These are phyloP conservation scores for Myocastor coypus DNA, from an alignment of 2,113 vertebrate genomes.

Conservation along the genomic window DNA sequence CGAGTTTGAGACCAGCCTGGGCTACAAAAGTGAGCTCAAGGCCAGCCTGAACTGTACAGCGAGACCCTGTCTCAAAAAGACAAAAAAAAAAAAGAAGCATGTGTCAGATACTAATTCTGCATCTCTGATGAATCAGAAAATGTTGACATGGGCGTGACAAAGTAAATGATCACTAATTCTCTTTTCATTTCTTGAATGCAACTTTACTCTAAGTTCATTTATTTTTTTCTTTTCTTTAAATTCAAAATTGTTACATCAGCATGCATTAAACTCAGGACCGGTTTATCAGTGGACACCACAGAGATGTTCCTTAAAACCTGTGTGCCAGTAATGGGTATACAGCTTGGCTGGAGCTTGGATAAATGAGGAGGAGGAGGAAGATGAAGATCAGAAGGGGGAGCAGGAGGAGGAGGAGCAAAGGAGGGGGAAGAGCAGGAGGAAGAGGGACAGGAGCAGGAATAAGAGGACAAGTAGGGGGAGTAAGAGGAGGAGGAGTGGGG, in stretches of 20 bases:
- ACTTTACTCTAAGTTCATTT: neutral
- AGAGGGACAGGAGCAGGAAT: no score
- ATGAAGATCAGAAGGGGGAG: neutral
- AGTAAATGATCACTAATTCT: neutral
- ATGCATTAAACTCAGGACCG: neutral
- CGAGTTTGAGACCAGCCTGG: no score
- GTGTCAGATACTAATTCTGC: neutral
- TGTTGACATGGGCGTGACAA: neutral
- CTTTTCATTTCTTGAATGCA: neutral
- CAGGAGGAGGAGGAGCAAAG: no score
- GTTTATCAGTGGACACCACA: neutral
- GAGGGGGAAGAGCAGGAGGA: neutral
- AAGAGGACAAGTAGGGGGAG: no score
- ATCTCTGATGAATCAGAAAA: neutral
- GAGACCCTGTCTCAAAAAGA: no score
- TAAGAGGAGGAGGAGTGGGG: neutral
- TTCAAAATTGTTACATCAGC: neutral
- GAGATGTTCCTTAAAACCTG: fast-evolving
- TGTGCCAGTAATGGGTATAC: neutral
- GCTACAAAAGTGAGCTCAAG: no score
- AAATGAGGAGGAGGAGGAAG: no score
- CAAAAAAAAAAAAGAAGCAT: neutral
- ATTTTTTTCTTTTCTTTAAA: neutral
- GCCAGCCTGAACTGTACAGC: no score
- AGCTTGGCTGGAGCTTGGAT: neutral